Evolutionary conservation across 2,797 vertebrate species (phyloP), one percentile per base, ranked within the genome.

Genomic region (Serranus cabrilla): DNA sequence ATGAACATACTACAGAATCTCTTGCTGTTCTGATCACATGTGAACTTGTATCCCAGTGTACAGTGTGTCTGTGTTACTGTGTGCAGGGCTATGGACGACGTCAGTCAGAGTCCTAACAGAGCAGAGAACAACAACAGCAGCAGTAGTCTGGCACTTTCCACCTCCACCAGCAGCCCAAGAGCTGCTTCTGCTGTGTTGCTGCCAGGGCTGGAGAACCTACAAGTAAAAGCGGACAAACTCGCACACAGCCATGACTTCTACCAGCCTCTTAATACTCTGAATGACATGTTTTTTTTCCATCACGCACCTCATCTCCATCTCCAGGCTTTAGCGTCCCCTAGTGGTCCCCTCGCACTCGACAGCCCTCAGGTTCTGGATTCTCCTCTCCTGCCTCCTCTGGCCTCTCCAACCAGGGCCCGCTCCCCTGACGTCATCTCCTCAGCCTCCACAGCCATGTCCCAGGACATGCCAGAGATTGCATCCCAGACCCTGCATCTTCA

Each of bases 371-470:
- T 96, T 52, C 92, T 97, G 60, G 97, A 98, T 71, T 93, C 97
- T 64, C 95, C 97, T 7, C 94, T 98, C 79, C 93, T 97, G 74
- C 93, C 96, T 12, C 93, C 95, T 0, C 95, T 98, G 87, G 93
- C 96, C 12, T 99, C 98, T 18, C 98, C 98, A 0, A 98, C 97
- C 16, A 95, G 97, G 0, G 96, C 97, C 43, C 97, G 98, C 46
- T 99, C 98, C 0, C 98, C 98, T 0, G 98, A 99, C 0, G 98
- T 99, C 80, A 99, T 99, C 87, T 99, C 98, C 49, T 99, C 98
- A 0, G 98, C 97, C 63, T 99, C 98, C 64, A 99, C 98, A 1
- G 97, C 96, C 80, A 95, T 99, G 93, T 97, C 98, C 21, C 98
- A 98, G 85, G 98, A 99, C 55, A 99, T 99, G 89, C 97, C 98